These are phyloP conservation scores for Melanogrammus aeglefinus DNA, from an alignment of 2,797 vertebrate species.

Conservation along the genomic window DNA sequence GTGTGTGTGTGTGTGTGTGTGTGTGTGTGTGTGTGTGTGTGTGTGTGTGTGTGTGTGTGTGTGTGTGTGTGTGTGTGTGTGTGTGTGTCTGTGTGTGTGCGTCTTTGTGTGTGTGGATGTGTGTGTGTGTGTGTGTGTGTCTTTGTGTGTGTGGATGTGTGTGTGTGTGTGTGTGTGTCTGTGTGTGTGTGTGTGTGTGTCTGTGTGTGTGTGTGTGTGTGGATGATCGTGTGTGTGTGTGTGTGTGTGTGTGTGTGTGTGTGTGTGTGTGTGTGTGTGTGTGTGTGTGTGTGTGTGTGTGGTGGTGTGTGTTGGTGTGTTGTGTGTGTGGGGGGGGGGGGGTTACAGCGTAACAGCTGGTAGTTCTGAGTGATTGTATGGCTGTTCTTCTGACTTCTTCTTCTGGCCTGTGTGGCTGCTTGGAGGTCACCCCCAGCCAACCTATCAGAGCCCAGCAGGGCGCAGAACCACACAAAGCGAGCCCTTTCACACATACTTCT, in stretches of 20 bases:
- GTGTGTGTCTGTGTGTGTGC: conserved; percentile 21
- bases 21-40: not conserved
- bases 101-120: no score
- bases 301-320: conserved; percentile 5
- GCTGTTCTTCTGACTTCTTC: not conserved
- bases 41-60: no score
- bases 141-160: conserved; percentile 22
- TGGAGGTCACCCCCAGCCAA: not conserved
- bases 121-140: no score
- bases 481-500: no score
- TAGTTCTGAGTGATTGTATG: not conserved
- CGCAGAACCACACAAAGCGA: no score
- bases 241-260: conserved; percentile 9
- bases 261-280: conserved; percentile 24
- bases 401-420: not conserved
- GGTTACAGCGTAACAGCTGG: not conserved
- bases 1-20: conserved; percentile 26
- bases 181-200: conserved; percentile 15
- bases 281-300: conserved; percentile 17
- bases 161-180: not conserved
- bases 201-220: conserved; percentile 19
- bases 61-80: conserved; percentile 20
- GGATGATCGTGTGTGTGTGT: no score
- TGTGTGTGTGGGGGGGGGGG: no score
- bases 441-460: not conserved